Conservation (phyloP, 2,888 invertebrate genomes). For the Drosophila maculinotata region DNA sequence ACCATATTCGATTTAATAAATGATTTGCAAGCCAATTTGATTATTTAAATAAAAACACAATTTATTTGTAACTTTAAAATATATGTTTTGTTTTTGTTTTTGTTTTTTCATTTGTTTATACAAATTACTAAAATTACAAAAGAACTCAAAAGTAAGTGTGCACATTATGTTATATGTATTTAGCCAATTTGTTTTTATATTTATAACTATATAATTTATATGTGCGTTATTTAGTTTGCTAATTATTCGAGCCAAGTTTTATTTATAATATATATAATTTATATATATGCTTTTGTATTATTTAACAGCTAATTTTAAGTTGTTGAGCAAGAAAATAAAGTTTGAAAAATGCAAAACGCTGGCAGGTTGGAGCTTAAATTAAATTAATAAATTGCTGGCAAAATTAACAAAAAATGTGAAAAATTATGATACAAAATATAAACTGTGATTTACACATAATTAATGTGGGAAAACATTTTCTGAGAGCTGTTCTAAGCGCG, state of each 20-base stretch:
- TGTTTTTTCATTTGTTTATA: conserved; percentile 54
- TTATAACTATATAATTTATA: conserved; percentile 46
- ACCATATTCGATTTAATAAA: background rate
- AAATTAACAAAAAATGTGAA: conserved; percentile 18
- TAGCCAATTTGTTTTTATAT: conserved; percentile 52
- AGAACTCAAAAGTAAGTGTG: conserved; percentile 43
- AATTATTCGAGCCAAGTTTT: conserved; percentile 53
- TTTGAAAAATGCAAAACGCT: conserved; percentile 70
- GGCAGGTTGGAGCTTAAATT: conserved; percentile 72
- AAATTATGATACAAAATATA: conserved; percentile 54
- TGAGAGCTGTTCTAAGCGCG: background rate
- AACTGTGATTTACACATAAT: conserved; percentile 27
- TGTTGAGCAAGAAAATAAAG: conserved; percentile 40
- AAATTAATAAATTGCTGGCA: conserved; percentile 49
- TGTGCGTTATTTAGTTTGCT: conserved; percentile 31
- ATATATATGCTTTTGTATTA: conserved; percentile 5
- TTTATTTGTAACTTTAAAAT: conserved; percentile 57
- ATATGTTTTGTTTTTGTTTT: conserved; percentile 33
- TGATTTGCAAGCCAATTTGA: conserved; percentile 15
- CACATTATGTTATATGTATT: conserved; percentile 47
- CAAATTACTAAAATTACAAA: conserved; percentile 67
- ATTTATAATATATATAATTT: conserved; percentile 19
- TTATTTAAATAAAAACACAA: conserved; percentile 58
- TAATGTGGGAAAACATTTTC: conserved; percentile 18
- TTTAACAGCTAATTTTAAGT: conserved; percentile 31